These are phyloP conservation scores for Galaxias olidus DNA, from an alignment of 2,797 vertebrate species.

Conservation along the genomic window DNA sequence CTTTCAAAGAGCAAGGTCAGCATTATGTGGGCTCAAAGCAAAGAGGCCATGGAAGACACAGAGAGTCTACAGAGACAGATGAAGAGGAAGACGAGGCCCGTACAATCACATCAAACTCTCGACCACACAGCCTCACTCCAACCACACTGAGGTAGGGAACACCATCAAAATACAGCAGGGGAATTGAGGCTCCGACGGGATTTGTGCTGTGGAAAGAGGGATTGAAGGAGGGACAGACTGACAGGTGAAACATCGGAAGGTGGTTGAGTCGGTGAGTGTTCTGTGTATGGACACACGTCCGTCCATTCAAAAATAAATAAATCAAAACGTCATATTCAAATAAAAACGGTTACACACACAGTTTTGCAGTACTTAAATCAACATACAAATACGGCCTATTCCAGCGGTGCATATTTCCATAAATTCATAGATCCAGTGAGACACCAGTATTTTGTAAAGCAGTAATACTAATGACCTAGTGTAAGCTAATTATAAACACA, in stretches of 20 bases:
- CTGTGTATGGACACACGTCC: no score
- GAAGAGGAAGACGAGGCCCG: conserved; percentile 31
- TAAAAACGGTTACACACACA: no score
- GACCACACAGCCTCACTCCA: conserved; percentile 47
- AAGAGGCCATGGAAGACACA: conserved; percentile 43
- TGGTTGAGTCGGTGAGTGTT: no score
- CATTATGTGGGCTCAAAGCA: conserved; percentile 36
- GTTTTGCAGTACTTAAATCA: no score
- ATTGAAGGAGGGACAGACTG: no score
- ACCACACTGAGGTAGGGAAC: conserved; percentile 70
- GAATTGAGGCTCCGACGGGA: conserved; percentile 15
- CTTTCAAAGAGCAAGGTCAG: conserved; percentile 59
- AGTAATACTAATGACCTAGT: not conserved
- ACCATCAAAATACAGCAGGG: conserved; percentile 32
- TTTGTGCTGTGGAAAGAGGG: not conserved
- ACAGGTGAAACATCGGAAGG: no score
- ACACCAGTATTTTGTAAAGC: conserved; percentile 11
- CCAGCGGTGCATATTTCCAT: conserved; percentile 17
- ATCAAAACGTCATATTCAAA: no score
- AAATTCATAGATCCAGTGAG: conserved; percentile 25
- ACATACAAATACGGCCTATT: not conserved
- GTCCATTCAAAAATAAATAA: no score
- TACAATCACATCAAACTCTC: conserved; percentile 40
- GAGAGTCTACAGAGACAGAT: conserved; percentile 36
- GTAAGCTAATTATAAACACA: not conserved